Base-by-base conservation (phyloP, 2,797 vertebrate genomes). In the Pelodytes ibericus region DNA sequence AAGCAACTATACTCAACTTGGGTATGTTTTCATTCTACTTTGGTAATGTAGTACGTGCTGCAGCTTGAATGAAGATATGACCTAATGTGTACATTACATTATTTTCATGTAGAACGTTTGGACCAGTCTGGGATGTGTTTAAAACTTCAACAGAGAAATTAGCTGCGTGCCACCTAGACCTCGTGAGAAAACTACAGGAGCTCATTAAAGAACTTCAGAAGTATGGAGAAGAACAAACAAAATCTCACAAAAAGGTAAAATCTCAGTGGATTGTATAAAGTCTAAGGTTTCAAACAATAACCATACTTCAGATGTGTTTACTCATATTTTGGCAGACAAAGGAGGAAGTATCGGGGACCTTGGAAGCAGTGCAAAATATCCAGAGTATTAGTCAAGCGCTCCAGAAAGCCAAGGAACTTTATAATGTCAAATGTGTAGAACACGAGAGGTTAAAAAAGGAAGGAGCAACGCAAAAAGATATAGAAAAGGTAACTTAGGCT, bases 181-280 rank as follows among this genome's bases (percentile, higher is more conserved):
- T 98, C 27, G 94, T 97, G 81, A 91, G 93, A 82, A 97, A 96
- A 81, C 91, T 99, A 57, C 96, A 98, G 80, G 97, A 99, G 16
- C 91, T 99, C 78, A 98, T 99, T 86, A 99, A 97, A 83, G 97
- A 99, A 83, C 95, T 98, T 72, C 97, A 99, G 81, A 99, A 97
- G 80, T 99, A 99, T 72, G 95, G 96, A 81, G 97, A 99, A 65
- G 97, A 99, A 79, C 97, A 99, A 88, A 93, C 95, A 84, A 99
- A 98, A 89, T 89, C 95, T 80, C 96, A 98, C 88, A 99, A 99
- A 86, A 99, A 98, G 95, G 96, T 97, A 81, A 78, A n/a, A 2
- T 18, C 4, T 81, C 3, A 1, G 9, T 13, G 41, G n/a, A n/a
- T n/a, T 83, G 77, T 2, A 1, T 49, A 1, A 49, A 13, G 10